phyloP scores from a whole-genome alignment of 1,140 invertebrate species.

The Drosophila hydei region DNA sequence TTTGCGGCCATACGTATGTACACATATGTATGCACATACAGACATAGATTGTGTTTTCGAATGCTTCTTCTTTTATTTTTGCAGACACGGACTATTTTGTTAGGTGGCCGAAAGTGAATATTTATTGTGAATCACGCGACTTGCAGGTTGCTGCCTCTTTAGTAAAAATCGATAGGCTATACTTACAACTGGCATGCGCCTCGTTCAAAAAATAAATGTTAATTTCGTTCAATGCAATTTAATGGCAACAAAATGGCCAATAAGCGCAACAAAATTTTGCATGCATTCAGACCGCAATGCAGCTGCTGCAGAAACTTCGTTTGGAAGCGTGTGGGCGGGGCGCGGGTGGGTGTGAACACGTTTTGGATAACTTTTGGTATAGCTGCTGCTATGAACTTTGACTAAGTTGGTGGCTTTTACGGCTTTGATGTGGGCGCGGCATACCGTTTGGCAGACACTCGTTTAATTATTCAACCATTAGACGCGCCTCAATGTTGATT shows the following conservation, averaged over 20 bases:
- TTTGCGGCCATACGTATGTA: constrained; percentile 18
- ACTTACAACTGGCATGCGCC: constrained; percentile 64
- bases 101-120: constrained; percentile 53
- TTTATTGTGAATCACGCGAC: constrained; percentile 77
- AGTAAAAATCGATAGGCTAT: constrained; percentile 72
- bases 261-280: constrained; percentile 9
- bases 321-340: constrained; percentile 20
- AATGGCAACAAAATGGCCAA: constrained; percentile 27
- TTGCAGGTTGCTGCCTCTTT: constrained; percentile 31
- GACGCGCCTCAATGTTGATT: constrained; percentile 21
- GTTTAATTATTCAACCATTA: constrained; percentile 38
- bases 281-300: constrained; percentile 17
- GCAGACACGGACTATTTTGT: constrained; percentile 2
- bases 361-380: constrained; percentile 25
- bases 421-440: constrained; percentile 25
- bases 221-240: constrained; percentile 25
- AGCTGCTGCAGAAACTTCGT: constrained; percentile 6
- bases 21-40: neutral
- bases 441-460: constrained; percentile 20
- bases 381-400: constrained; percentile 41
- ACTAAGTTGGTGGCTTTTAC: constrained; percentile 16
- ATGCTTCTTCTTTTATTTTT: constrained; percentile 2
- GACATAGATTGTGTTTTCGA: neutral
- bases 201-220: constrained; percentile 15
- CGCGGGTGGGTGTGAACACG: constrained; percentile 38